Evolutionary conservation across 1,140 invertebrate species (phyloP).

Genomic region (Andricus grossulariae): DNA sequence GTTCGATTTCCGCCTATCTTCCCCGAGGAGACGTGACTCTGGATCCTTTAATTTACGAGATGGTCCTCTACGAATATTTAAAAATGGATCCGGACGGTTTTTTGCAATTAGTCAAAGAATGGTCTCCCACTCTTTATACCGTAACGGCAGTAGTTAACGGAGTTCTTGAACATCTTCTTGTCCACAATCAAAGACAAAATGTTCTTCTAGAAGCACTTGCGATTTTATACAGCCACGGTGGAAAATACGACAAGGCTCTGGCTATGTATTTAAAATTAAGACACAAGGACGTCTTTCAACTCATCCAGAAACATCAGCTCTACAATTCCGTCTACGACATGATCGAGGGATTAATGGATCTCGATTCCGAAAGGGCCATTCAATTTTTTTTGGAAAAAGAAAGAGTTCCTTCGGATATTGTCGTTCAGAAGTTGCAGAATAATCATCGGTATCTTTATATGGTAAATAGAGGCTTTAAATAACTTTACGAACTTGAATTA

Average conservation of each 20-base stretch:
- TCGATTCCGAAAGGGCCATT: slow-evolving; percentile 91
- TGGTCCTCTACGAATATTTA: slow-evolving; percentile 95
- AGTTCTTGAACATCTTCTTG: slow-evolving; percentile 84
- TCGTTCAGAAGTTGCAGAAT: slow-evolving; percentile 88
- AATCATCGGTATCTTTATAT: slow-evolving; percentile 86
- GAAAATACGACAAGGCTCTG: slow-evolving; percentile 94
- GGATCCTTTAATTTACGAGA: slow-evolving; percentile 93
- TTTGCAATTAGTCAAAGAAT: slow-evolving; percentile 90
- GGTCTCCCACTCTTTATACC: slow-evolving; percentile 91
- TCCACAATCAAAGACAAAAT: slow-evolving; percentile 82
- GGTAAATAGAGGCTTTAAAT: slow-evolving; percentile 71
- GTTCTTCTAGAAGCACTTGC: slow-evolving; percentile 92
- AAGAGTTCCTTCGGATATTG: slow-evolving; percentile 85
- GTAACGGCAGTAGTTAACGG: slow-evolving; percentile 90
- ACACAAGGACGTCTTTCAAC: slow-evolving; percentile 90
- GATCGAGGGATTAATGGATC: slow-evolving; percentile 92
- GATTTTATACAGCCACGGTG: slow-evolving; percentile 92
- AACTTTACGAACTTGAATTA: not conserved
- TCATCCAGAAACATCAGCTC: slow-evolving; percentile 90
- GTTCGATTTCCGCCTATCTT: slow-evolving; percentile 91
- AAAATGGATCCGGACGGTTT: slow-evolving; percentile 92
- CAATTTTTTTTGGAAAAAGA: slow-evolving; percentile 89
- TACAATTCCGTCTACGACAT: slow-evolving; percentile 90
- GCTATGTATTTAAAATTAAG: slow-evolving; percentile 93
- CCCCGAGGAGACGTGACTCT: slow-evolving; percentile 84